phyloP scores from a whole-genome alignment of 1,140 invertebrate species.

The Drosophila repleta region DNA sequence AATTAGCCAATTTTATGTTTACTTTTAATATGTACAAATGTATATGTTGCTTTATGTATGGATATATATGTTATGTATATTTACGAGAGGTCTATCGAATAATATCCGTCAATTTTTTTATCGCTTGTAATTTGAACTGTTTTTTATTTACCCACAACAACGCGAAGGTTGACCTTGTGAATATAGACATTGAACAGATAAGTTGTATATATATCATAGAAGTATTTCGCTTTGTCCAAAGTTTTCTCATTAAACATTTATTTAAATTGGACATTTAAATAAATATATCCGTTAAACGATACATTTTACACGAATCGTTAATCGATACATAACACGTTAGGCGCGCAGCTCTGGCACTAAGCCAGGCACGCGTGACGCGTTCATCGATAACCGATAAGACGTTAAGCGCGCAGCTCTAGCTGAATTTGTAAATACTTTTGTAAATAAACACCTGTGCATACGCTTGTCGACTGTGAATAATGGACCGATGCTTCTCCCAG shows the following conservation, averaged over 20 bases:
- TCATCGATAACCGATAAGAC: constrained; percentile 9
- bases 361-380: too few relatives aligned
- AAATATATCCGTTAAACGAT: too few relatives aligned
- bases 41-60: background rate
- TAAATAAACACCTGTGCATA: constrained; percentile 1
- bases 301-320: background rate
- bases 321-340: background rate
- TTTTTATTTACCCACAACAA: background rate
- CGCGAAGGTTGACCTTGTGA: too few relatives aligned
- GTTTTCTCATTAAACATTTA: too few relatives aligned
- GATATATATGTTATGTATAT: too few relatives aligned
- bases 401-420: background rate
- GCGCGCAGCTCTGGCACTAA: too few relatives aligned
- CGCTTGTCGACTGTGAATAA: constrained; percentile 26
- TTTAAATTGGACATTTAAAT: too few relatives aligned
- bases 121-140: background rate
- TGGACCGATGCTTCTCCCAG: constrained; percentile 81
- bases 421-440: background rate
- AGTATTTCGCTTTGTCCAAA: too few relatives aligned
- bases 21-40: background rate
- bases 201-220: too few relatives aligned
- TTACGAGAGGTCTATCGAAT: background rate
- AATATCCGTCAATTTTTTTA: background rate
- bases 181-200: too few relatives aligned
- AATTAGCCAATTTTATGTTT: constrained; percentile 53